These are phyloP conservation scores for Agrenia bidenticulata DNA, from an alignment of 2,888 invertebrate species.

Conservation along the genomic window DNA sequence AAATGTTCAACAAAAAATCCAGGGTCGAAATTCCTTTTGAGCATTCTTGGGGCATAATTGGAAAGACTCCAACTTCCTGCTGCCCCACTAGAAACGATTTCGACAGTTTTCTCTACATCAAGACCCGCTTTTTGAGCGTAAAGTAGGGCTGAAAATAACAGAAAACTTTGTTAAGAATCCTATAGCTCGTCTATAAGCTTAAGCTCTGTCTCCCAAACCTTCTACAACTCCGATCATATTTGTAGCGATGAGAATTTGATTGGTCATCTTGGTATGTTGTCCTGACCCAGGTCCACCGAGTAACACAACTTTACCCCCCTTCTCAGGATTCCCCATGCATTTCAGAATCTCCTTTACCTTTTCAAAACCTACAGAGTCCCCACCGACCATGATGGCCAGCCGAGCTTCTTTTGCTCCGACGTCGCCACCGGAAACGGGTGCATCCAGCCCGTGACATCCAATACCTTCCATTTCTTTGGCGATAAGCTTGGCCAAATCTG, in stretches of 20 bases:
- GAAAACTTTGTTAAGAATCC: background rate
- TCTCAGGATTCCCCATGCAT: conserved; percentile 34
- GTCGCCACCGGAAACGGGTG: conserved; percentile 36
- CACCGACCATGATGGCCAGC: conserved; percentile 34
- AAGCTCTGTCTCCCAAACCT: conserved; percentile 11
- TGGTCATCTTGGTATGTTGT: conserved; percentile 37
- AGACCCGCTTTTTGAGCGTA: conserved; percentile 35
- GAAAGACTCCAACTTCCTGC: conserved; percentile 34
- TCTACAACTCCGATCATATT: conserved; percentile 35
- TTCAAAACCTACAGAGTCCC: conserved; percentile 17
- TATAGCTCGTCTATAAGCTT: background rate
- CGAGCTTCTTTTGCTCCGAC: conserved; percentile 35
- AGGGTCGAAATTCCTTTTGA: conserved; percentile 35
- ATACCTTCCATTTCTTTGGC: conserved; percentile 13
- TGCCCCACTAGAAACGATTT: conserved; percentile 26
- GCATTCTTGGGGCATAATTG: conserved; percentile 31
- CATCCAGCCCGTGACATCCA: conserved; percentile 24
- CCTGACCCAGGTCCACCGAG: conserved; percentile 28
- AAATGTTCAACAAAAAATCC: conserved; percentile 38
- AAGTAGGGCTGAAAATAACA: conserved; percentile 24
- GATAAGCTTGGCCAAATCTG: conserved; percentile 28
- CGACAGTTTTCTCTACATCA: conserved; percentile 31
- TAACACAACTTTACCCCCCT: conserved; percentile 32
- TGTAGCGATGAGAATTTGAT: conserved; percentile 36
- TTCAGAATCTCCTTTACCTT: conserved; percentile 23